These are phyloP conservation scores for Eupithecia centaureata DNA, from an alignment of 2,888 invertebrate genomes.

Conservation along the genomic window DNA sequence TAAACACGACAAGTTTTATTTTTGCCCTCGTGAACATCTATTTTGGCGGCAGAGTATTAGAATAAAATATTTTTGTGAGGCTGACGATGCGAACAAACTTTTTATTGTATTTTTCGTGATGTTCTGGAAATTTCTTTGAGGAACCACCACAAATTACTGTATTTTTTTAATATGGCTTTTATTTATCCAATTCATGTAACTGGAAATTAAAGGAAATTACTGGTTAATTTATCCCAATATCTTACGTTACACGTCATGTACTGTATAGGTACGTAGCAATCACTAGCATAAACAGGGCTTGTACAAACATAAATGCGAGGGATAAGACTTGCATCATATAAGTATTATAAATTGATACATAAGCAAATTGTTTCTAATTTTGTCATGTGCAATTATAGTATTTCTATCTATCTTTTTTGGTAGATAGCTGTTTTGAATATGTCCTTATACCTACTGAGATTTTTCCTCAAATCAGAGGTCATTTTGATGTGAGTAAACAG, in stretches of 20 bases:
- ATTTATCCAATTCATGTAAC: background rate
- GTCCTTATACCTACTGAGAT: background rate
- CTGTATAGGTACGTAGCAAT: no score
- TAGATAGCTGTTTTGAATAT: background rate
- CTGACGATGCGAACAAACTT: constrained; percentile 6
- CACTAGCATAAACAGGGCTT: no score
- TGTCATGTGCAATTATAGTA: no score
- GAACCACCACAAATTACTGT: background rate
- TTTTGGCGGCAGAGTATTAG: background rate
- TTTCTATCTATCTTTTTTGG: no score
- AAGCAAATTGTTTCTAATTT: no score
- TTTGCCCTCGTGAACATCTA: background rate
- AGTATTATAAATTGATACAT: no score
- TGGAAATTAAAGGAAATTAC: no score
- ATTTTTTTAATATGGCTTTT: no score
- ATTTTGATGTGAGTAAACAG: background rate
- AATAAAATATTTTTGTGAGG: constrained; percentile 9
- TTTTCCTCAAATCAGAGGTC: background rate
- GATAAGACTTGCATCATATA: no score
- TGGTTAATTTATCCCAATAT: no score
- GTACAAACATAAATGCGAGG: no score
- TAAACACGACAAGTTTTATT: background rate
- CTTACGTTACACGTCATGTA: no score
- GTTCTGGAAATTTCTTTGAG: background rate
- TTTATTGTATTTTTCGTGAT: background rate